Base-by-base conservation (phyloP, 1,140 invertebrate species). In the Penaeus vannamei region DNA sequence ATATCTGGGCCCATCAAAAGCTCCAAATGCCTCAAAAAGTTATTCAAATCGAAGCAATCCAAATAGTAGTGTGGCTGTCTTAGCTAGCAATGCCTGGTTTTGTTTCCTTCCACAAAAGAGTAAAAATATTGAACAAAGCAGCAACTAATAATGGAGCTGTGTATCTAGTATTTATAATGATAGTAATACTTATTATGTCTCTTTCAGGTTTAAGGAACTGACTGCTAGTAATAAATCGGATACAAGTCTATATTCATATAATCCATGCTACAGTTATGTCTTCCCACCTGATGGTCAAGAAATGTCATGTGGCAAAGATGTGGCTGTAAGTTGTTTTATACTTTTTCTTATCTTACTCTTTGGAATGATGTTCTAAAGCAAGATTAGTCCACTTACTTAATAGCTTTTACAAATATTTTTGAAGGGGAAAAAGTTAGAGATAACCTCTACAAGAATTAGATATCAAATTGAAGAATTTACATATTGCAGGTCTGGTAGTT, bases 231-330 rank as follows among this genome's bases (percentile, higher is more conserved):
- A 86, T 69, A 80, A 61, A 29, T 53, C 62, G 17, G 85, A 86
- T 20, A 36, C 23, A 4, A 86, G 59, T 64, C n/a, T 32, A 26
- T 86, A 86, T 32, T 86, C 26, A 42, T 86, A 86, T 77, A 86
- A 86, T 42, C 85, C 85, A 2, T 86, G 85, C 69, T 86, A 86
- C 29, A 61, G 46, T 23, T 86, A 79, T 26, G 60, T 80, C 8
- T 86, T 62, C 32, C 76, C 85, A 2, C 72, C 72, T 5, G 85
- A 86, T n/a, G 85, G 72, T 20, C 29, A 86, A 61, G 59, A 53
- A 29, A 77, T 79, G 76, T 22, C 85, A 53, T 86, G 85, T 62
- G 66, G 60, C 80, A 79, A 80, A 80, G 53, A 86, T 86, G 85
- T 86, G 62, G 85, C 85, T 29, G 85, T 86, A 42, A 86, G 85